Conservation (phyloP, 2,797 vertebrate species). For the Limosa lapponica region DNA sequence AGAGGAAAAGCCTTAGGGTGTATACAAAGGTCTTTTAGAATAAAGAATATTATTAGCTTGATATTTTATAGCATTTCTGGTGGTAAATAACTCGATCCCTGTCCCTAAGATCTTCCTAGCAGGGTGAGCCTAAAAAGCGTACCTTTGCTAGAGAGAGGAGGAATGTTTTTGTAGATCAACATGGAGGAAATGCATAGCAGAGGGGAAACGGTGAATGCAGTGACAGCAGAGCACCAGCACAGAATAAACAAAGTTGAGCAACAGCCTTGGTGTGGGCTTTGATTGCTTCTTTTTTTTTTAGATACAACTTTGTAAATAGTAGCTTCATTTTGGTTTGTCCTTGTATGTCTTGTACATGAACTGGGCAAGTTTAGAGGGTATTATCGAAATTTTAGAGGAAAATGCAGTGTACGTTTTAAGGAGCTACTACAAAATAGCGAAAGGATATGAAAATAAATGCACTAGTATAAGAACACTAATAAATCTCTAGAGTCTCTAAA, state of each 20-base stretch:
- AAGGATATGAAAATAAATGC: background rate
- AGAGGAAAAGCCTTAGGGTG: background rate
- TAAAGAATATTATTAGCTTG: background rate
- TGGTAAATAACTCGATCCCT: background rate
- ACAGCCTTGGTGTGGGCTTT: background rate
- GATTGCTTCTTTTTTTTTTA: background rate
- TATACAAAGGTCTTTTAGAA: background rate
- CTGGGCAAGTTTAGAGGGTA: background rate
- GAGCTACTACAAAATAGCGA: background rate
- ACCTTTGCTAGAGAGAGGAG: constrained; percentile 27
- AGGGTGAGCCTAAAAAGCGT: background rate
- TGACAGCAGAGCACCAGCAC: background rate
- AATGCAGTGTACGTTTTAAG: background rate
- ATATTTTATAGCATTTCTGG: background rate
- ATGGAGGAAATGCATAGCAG: constrained; percentile 54
- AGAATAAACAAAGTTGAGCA: constrained; percentile 54
- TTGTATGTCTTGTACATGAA: background rate
- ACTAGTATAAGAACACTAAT: background rate
- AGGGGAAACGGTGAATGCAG: constrained; percentile 43
- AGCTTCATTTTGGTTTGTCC: background rate
- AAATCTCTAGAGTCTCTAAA: background rate
- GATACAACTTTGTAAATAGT: background rate
- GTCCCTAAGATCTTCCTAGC: background rate
- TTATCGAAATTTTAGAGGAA: background rate
- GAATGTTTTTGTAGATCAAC: constrained; percentile 11